Evolutionary conservation across 1,140 invertebrate genomes (phyloP).

Genomic region (Bombus terrestris): DNA sequence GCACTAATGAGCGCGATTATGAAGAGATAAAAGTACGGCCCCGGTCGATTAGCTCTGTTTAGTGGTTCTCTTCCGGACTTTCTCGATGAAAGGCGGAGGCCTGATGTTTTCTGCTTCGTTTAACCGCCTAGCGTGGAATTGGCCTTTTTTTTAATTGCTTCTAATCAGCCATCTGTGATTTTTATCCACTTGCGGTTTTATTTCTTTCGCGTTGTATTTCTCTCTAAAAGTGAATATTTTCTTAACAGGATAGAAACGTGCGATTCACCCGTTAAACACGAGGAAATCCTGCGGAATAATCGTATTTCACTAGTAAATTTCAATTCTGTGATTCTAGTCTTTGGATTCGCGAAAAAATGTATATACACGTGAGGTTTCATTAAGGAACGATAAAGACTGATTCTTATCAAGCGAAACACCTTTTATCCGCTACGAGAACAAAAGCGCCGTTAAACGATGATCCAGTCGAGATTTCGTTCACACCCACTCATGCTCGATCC

Average conservation of each 20-base stretch:
- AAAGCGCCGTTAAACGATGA: slow-evolving; percentile 29
- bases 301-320: not conserved
- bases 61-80: slow-evolving; percentile 36
- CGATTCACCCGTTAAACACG: not conserved
- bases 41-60: slow-evolving; percentile 17
- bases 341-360: not conserved
- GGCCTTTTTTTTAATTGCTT: not conserved
- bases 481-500: slow-evolving; percentile 11
- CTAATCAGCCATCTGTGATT: not conserved
- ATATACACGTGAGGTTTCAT: not conserved
- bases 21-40: slow-evolving; percentile 6
- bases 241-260: not conserved
- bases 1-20: slow-evolving; percentile 33
- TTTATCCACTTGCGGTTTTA: not conserved
- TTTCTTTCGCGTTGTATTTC: not conserved
- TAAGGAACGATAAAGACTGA: not conserved
- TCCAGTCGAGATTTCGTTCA: slow-evolving; percentile 31
- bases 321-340: not conserved
- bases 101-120: not conserved
- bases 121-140: not conserved
- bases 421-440: slow-evolving; percentile 6
- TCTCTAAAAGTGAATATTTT: not conserved
- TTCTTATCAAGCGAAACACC: slow-evolving; percentile 6
- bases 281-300: not conserved
- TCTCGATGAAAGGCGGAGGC: slow-evolving; percentile 16